These are phyloP conservation scores for Uropsilus gracilis DNA, from an alignment of 2,113 vertebrate species.

Conservation along the genomic window DNA sequence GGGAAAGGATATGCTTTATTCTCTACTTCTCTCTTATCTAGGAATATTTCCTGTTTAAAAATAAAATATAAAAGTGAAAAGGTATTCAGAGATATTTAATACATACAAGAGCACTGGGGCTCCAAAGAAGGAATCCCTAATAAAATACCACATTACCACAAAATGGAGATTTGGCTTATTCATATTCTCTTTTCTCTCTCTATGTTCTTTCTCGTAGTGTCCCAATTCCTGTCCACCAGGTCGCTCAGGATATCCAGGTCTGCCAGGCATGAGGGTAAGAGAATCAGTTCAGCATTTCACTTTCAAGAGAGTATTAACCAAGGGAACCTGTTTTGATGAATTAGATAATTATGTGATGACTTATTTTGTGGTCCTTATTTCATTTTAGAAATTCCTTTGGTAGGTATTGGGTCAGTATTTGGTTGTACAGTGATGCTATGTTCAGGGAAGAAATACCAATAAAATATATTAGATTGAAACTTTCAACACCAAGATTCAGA, in stretches of 20 bases:
- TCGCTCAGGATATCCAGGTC: constrained; percentile 92
- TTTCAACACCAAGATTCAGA: neutral
- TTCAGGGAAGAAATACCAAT: neutral
- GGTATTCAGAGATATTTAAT: neutral
- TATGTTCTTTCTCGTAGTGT: constrained; percentile 88
- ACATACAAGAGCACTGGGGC: neutral
- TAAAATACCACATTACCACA: neutral
- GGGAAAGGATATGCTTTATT: neutral
- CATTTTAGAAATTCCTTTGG: neutral
- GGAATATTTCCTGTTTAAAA: constrained; percentile 29
- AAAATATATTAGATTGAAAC: neutral
- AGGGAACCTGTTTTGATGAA: neutral
- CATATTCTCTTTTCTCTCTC: neutral
- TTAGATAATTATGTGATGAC: neutral
- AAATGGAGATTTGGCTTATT: neutral
- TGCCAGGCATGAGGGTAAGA: constrained; percentile 97
- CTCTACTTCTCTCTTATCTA: neutral
- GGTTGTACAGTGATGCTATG: neutral
- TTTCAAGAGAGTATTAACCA: neutral
- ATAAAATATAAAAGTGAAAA: constrained; percentile 37
- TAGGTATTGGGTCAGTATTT: neutral
- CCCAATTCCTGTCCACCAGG: constrained; percentile 93
- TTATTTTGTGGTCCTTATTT: neutral
- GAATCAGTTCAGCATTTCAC: neutral
- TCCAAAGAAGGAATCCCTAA: neutral